These are phyloP conservation scores for Drosophila pseudotalamancana DNA, from an alignment of 2,888 invertebrate species.

Conservation along the genomic window DNA sequence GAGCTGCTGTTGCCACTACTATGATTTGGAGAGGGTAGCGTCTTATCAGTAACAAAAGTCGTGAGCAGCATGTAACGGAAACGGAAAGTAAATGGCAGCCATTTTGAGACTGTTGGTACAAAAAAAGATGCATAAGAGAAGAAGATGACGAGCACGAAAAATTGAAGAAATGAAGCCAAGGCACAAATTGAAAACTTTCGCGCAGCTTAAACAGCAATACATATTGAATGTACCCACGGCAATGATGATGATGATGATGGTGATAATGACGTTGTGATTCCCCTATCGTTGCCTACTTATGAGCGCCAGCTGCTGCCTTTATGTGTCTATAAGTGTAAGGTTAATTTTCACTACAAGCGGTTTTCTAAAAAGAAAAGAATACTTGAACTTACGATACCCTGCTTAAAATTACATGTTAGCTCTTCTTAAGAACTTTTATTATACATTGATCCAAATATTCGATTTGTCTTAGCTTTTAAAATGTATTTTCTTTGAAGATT, in stretches of 20 bases:
- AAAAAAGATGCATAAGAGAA: background rate
- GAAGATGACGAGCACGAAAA: background rate
- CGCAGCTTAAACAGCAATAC: constrained; percentile 24
- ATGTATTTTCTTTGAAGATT: no score
- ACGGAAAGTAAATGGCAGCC: constrained; percentile 72
- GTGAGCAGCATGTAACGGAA: constrained; percentile 72
- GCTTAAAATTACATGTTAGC: background rate
- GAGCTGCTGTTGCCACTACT: constrained; percentile 9
- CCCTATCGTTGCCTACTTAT: constrained; percentile 66
- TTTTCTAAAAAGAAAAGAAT: background rate
- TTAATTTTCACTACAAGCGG: background rate
- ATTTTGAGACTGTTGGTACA: constrained; percentile 45
- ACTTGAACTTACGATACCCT: background rate
- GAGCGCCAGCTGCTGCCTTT: constrained; percentile 45
- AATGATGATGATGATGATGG: background rate
- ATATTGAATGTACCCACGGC: constrained; percentile 14
- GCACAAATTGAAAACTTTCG: constrained; percentile 52
- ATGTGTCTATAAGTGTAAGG: constrained; percentile 6
- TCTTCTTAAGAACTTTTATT: no score
- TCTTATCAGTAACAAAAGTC: constrained; percentile 68
- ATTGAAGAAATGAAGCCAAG: background rate
- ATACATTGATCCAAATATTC: no score
- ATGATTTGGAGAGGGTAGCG: constrained; percentile 11
- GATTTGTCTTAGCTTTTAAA: no score
- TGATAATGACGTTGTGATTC: constrained; percentile 15